Base-by-base conservation (phyloP, 2,113 vertebrate species). In the Brachypteracias leptosomus region DNA sequence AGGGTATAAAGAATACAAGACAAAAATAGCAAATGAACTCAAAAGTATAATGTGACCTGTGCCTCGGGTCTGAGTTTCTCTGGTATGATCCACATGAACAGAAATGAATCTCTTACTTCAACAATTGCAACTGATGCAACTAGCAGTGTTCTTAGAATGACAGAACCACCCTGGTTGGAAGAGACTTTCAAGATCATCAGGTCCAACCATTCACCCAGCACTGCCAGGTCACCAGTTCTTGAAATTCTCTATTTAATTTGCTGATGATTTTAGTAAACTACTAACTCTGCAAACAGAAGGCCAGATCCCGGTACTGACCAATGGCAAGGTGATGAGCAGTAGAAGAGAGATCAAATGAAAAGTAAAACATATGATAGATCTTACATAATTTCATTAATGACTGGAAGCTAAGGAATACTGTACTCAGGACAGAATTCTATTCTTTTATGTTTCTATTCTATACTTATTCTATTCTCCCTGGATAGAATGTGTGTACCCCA, bases 11-110 rank as follows among this genome's bases (percentile, higher is more conserved):
- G 51, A 93, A 47, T 11, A 92, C 51, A 84, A 83, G 90, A 71
- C 72, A 94, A 47, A 96, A 96, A 71, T 29, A 94, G 63, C 40
- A 92, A 79, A 84, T 78, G 61, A 90, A 90, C 52, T 92, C 55
- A 54, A 57, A 80, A 57, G 52, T 42, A 52, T 77, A 44, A 74
- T 15, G 71, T 57, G 71, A 26, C 31, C 38, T 28, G 31, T 44
- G 31, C 26, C 11, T 44, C 52, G 13, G 26, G 52, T 42, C 72
- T 51, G 65, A 86, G 49, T 68, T 77, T 90, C 82, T 88, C 70
- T 68, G 65, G 9, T 80, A 46, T 44, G 54, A 90, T 75, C 49
- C 71, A 66, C 71, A 46, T 1, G 51, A 57, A 76, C 67, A 78
- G 67, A 88, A 92, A 81, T 57, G 9, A 79, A 71, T 70, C 31